A percentile compares a stretch with the other conserved stretches of the same genome.
Evolutionary conservation across 2,113 vertebrate genomes (phyloP).

Genomic region (Podiceps cristatus): DNA sequence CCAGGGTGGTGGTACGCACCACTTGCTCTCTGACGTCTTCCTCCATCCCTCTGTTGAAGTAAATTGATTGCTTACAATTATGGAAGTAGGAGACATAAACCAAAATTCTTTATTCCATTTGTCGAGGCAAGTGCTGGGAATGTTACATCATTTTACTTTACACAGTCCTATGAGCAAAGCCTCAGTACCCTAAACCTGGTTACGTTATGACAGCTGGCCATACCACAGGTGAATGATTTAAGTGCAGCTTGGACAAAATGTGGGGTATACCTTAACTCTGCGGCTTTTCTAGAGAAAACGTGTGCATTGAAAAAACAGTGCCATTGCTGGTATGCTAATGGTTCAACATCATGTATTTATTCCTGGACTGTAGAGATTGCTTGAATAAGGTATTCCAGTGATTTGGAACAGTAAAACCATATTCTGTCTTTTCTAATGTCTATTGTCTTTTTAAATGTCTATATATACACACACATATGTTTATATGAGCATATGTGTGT

Average conservation of each 20-base stretch:
- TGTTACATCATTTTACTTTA: neutral
- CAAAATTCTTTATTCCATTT: neutral
- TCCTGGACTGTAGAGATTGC: neutral
- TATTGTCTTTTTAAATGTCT: neutral
- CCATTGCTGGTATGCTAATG: neutral
- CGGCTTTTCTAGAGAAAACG: neutral
- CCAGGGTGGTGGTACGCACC: neutral
- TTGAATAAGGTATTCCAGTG: neutral
- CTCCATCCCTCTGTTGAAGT: neutral
- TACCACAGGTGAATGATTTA: neutral
- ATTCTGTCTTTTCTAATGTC: neutral
- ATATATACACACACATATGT: accelerated
- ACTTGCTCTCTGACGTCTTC: neutral
- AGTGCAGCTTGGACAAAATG: neutral
- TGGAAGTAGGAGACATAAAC: neutral
- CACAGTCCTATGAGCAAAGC: neutral
- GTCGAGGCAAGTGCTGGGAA: neutral
- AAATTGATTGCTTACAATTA: neutral
- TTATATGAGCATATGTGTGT: neutral
- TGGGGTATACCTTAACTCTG: neutral
- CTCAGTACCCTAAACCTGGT: neutral
- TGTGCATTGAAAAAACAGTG: neutral
- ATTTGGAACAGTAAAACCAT: neutral
- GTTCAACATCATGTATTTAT: neutral
- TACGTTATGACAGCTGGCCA: neutral